Conservation (phyloP, 2,888 invertebrate species). For the Ceratothoa steindachneri region DNA sequence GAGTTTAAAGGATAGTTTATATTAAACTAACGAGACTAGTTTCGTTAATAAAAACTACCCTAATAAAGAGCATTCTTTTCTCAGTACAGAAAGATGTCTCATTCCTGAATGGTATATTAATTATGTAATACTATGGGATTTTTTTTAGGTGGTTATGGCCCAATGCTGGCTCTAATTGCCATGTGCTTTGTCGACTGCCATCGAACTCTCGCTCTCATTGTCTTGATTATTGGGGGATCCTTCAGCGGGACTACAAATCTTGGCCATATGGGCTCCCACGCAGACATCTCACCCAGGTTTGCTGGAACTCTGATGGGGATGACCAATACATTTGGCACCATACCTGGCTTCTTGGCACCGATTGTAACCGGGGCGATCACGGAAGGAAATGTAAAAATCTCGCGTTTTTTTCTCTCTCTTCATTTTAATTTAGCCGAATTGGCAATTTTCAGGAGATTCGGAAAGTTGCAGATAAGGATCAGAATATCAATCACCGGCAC, state of each 20-base stretch:
- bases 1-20: too few relatives aligned
- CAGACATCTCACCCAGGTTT: slow-evolving; percentile 41
- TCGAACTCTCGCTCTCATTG: slow-evolving; percentile 22
- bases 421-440: too few relatives aligned
- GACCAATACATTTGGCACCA: slow-evolving; percentile 49
- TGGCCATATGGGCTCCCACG: slow-evolving; percentile 37
- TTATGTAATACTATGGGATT: too few relatives aligned
- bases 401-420: too few relatives aligned
- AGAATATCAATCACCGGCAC: too few relatives aligned
- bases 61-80: too few relatives aligned
- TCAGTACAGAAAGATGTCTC: too few relatives aligned
- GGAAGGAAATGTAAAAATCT: slow-evolving; percentile 43
- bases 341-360: slow-evolving; percentile 50
- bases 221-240: slow-evolving; percentile 31
- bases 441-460: too few relatives aligned
- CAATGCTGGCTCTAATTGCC: slow-evolving; percentile 31
- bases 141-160: slow-evolving; percentile 28
- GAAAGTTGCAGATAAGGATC: too few relatives aligned
- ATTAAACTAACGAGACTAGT: too few relatives aligned
- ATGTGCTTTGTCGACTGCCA: slow-evolving; percentile 43
- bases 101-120: too few relatives aligned
- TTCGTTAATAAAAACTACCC: too few relatives aligned
- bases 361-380: slow-evolving; percentile 43
- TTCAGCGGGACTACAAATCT: slow-evolving; percentile 26
- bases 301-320: slow-evolving; percentile 49